Conservation (phyloP, 2,113 vertebrate genomes). For the Peromyscus maniculatus region DNA sequence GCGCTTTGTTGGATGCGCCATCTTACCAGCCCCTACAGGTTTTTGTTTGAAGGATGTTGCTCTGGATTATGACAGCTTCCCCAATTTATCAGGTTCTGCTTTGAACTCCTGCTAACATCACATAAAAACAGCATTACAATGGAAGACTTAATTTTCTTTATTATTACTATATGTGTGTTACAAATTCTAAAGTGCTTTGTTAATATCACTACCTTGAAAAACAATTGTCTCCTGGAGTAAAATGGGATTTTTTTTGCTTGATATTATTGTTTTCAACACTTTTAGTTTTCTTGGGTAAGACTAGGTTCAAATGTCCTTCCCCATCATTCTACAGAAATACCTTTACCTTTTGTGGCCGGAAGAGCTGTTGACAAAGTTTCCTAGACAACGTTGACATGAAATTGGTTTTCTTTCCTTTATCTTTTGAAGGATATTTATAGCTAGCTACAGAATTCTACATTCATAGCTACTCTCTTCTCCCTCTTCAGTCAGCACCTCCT, state of each 20-base stretch:
- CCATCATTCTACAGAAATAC: not conserved
- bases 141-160: not conserved
- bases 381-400: not conserved
- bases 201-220: not conserved
- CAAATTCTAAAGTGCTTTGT: not conserved
- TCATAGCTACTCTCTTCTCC: not conserved
- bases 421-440: slow-evolving; percentile 22
- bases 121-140: not conserved
- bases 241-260: not conserved
- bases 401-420: not conserved
- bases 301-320: not conserved
- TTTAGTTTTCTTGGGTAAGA: not conserved
- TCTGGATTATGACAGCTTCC: not conserved
- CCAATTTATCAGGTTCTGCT: not conserved
- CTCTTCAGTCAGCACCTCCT: not conserved
- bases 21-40: not conserved
- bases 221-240: not conserved
- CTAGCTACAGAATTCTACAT: slow-evolving; percentile 36
- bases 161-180: not conserved
- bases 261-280: not conserved
- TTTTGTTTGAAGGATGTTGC: not conserved
- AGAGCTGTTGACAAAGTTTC: not conserved
- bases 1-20: no score
- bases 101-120: not conserved
- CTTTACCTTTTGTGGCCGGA: not conserved